Evolutionary conservation across 2,888 invertebrate genomes (phyloP).

Genomic region (Chalcis sispes): DNA sequence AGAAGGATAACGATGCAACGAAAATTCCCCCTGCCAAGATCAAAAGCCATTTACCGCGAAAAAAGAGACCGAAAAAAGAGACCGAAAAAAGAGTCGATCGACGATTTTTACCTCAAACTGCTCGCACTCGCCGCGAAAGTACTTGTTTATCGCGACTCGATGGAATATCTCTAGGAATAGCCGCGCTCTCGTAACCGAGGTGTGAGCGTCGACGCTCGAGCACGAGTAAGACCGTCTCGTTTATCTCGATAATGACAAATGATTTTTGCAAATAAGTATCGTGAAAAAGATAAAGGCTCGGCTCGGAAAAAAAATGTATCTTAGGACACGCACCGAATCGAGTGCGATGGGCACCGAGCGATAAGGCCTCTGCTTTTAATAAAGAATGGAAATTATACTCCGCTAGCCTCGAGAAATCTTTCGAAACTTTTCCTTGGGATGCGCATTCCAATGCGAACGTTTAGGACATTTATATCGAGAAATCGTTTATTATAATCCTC

Average conservation of each 20-base stretch:
- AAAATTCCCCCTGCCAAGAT: background rate
- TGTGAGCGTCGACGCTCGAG: background rate
- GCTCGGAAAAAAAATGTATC: slow-evolving; percentile 1
- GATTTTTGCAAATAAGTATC: slow-evolving; percentile 20
- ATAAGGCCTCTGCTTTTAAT: too few relatives aligned
- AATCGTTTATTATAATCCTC: too few relatives aligned
- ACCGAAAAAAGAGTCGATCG: too few relatives aligned
- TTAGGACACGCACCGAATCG: background rate
- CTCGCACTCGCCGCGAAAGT: too few relatives aligned
- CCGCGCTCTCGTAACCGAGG: too few relatives aligned
- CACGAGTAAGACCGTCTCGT: background rate
- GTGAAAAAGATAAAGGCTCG: background rate
- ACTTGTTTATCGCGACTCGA: slow-evolving; percentile 13
- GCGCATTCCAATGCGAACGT: too few relatives aligned
- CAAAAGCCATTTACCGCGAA: slow-evolving; percentile 10
- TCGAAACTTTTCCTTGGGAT: too few relatives aligned
- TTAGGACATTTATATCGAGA: too few relatives aligned
- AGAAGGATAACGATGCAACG: slow-evolving; percentile 15
- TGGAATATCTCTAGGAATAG: slow-evolving; percentile 21
- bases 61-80: background rate
- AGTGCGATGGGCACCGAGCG: background rate
- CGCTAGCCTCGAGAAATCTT: too few relatives aligned
- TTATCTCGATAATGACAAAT: slow-evolving; percentile 27
- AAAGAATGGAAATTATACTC: too few relatives aligned
- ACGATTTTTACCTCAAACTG: too few relatives aligned